Evolutionary conservation across 1,140 invertebrate species (phyloP).

Genomic region (Ceratitis capitata): DNA sequence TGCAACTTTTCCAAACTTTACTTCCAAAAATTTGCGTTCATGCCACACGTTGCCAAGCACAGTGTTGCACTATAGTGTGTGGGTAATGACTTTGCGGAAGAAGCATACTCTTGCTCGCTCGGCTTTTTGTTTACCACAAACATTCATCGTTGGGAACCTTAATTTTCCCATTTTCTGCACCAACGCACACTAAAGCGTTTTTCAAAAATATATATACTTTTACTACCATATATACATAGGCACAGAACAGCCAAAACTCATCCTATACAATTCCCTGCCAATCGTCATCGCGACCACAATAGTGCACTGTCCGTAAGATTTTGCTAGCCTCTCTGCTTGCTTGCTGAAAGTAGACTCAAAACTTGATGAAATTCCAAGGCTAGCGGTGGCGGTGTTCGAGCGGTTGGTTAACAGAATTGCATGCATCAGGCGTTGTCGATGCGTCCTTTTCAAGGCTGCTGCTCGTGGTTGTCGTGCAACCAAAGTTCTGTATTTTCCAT

Average conservation of each 20-base stretch:
- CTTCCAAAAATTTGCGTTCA: not conserved
- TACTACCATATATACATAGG: too few relatives aligned
- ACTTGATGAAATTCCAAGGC: not conserved
- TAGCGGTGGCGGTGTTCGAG: not conserved
- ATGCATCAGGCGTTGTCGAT: constrained; percentile 17
- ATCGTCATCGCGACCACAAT: too few relatives aligned
- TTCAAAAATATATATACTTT: too few relatives aligned
- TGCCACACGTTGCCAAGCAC: not conserved
- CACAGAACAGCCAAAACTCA: too few relatives aligned
- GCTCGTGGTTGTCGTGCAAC: constrained; percentile 1
- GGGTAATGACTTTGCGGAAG: not conserved
- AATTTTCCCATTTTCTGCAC: not conserved
- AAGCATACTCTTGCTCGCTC: not conserved
- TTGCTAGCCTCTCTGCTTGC: not conserved
- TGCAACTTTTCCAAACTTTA: not conserved
- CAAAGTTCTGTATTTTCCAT: not conserved
- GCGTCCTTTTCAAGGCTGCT: not conserved
- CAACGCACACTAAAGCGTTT: not conserved
- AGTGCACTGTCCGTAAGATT: too few relatives aligned
- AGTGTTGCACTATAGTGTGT: not conserved
- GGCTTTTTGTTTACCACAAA: not conserved
- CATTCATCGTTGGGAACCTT: not conserved
- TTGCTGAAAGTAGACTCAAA: not conserved
- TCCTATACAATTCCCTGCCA: too few relatives aligned
- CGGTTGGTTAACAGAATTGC: not conserved